Evolutionary conservation across 2,888 invertebrate genomes (phyloP), one percentile per base, ranked within the genome.

Genomic region (Crioceris asparagi): DNA sequence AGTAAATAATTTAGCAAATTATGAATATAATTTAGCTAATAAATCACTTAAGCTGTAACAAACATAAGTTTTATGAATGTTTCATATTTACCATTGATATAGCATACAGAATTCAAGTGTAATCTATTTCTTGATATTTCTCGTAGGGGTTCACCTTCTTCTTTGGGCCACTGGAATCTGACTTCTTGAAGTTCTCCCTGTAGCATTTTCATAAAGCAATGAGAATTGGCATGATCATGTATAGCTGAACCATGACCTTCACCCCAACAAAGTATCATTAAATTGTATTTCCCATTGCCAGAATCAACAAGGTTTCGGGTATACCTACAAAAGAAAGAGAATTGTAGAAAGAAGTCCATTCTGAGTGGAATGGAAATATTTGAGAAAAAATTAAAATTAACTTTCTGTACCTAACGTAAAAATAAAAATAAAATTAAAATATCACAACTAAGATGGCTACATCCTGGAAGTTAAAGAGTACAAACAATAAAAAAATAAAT

Each of bases 251-350:
- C 87, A 48, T 93, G 91, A 0, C 88, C 90, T 59, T 93, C 90
- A 14, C 92, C 90, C 97, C 98, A 98, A 65, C 97, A 97, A n/a
- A 98, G 67, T 17, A 93, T 75, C 83, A 98, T 92, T 47, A 98
- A 69, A 66, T 98, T 98, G 67, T 93, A 98, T 59, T 88, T 91
- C 0, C 92, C 96, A 60, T 98, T 97, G 3, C 97, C 98, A 41
- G 76, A 78, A 57, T 97, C 93, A 1, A 98, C 91, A 51, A 98
- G 69, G 66, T 98, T 98, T 19, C 98, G 69, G 0, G 97, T 98
- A 61, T 98, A 98, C 57, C 87, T 91, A 52, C 41, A 67, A 18
- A 4, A 17, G 2, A 7, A 8, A 21, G 8, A 21, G 8, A 21
- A 21, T n/a, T n/a, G n/a, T n/a, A n/a, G n/a, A n/a, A n/a, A n/a